Conservation (phyloP, 2,797 vertebrate species). For the Aselliscus stoliczkanus region DNA sequence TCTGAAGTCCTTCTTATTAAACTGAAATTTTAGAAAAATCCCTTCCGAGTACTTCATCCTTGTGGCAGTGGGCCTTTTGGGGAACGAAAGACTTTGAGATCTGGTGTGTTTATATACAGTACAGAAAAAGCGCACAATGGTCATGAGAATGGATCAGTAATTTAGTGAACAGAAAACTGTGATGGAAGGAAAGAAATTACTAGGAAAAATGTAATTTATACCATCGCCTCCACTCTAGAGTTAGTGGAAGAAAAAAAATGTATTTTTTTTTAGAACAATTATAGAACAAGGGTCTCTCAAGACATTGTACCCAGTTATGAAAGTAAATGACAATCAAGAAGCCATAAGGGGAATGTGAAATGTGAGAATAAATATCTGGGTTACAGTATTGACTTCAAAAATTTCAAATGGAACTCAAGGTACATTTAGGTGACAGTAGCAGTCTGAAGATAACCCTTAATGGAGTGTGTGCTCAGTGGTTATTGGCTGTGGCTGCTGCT, state of each 20-base stretch:
- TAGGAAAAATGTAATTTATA: neutral
- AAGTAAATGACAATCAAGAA: neutral
- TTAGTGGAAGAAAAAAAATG: neutral
- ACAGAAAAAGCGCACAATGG: neutral
- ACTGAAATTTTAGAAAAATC: neutral
- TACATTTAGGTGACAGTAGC: neutral
- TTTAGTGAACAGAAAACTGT: neutral
- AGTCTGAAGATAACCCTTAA: neutral
- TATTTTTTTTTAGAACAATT: too few relatives aligned
- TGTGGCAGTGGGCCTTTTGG: neutral
- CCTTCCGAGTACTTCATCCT: neutral
- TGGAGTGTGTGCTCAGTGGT: neutral
- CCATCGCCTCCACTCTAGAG: neutral
- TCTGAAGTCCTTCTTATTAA: neutral
- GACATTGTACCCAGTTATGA: neutral
- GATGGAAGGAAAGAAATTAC: neutral
- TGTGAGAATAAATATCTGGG: neutral
- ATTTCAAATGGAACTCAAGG: neutral
- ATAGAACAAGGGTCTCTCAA: neutral
- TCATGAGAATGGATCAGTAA: neutral
- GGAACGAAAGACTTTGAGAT: neutral
- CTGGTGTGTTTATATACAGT: neutral
- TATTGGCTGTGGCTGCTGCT: neutral
- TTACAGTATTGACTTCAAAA: neutral
- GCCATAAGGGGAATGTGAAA: neutral